Evolutionary conservation across 2,888 invertebrate genomes (phyloP).

Genomic region (Drosophila robusta): DNA sequence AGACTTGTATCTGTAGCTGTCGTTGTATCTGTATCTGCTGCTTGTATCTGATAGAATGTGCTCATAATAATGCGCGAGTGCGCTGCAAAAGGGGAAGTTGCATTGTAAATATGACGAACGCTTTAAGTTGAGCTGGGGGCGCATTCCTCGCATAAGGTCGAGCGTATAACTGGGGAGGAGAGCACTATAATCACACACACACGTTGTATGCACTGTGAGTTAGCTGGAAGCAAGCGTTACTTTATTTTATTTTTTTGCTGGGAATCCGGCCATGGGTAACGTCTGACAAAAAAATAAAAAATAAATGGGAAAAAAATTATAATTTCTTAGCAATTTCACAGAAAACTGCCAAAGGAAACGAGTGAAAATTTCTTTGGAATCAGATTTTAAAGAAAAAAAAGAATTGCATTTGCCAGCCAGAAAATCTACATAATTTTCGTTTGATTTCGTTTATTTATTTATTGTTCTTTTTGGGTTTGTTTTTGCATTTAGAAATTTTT

Average conservation of each 20-base stretch:
- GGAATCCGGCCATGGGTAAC: slow-evolving; percentile 56
- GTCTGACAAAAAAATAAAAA: slow-evolving; percentile 30
- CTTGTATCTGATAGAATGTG: slow-evolving; percentile 72
- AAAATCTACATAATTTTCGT: slow-evolving; percentile 7
- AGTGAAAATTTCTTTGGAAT: slow-evolving; percentile 46
- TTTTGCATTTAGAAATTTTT: slow-evolving; percentile 13
- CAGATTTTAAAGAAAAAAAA: slow-evolving; percentile 14
- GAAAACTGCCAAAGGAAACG: slow-evolving; percentile 41
- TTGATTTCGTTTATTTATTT: slow-evolving; percentile 25
- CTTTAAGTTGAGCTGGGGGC: slow-evolving; percentile 69
- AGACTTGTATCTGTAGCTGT: slow-evolving; percentile 29
- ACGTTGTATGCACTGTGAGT: slow-evolving; percentile 26
- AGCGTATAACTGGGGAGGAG: slow-evolving; percentile 45
- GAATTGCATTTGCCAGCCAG: slow-evolving; percentile 7
- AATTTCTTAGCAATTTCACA: slow-evolving; percentile 46
- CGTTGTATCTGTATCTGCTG: slow-evolving; percentile 27
- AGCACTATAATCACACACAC: slow-evolving; percentile 22
- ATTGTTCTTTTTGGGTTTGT: slow-evolving; percentile 11
- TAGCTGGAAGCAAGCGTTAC: slow-evolving; percentile 48
- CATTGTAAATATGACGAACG: slow-evolving; percentile 62
- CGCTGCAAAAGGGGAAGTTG: slow-evolving; percentile 57
- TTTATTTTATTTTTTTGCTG: slow-evolving; percentile 36
- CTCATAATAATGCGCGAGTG: slow-evolving; percentile 61
- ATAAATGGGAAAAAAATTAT: slow-evolving; percentile 16
- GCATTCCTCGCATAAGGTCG: slow-evolving; percentile 76